These are phyloP conservation scores for Nemopilema nomurai DNA, from an alignment of 30 jellyfish, hydroid and myxozoan genomes.

Conservation along the genomic window DNA sequence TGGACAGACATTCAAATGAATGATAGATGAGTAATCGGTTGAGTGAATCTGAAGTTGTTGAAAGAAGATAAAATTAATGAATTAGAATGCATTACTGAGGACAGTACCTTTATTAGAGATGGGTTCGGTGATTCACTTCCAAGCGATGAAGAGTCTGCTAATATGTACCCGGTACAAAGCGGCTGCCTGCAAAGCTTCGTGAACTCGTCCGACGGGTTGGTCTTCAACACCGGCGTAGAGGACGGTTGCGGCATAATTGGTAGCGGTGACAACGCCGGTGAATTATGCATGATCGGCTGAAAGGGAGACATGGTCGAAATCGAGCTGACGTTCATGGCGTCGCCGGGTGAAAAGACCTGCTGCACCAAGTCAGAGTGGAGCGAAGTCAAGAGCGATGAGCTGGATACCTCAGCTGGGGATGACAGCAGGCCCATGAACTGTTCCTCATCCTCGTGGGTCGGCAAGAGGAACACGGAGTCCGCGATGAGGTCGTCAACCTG, in stretches of 20 bases:
- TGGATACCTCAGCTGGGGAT: conserved; percentile 84
- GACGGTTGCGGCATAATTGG: conserved; percentile 52
- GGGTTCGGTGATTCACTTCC: neutral
- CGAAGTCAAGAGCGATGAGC: conserved; percentile 65
- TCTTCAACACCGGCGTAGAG: conserved; percentile 25
- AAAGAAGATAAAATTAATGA: no score
- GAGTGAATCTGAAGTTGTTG: no score
- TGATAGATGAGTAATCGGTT: no score
- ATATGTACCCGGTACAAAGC: conserved; percentile 59
- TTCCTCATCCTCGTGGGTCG: conserved; percentile 54
- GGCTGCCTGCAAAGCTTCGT: conserved; percentile 42
- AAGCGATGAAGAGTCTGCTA: conserved; percentile 12
- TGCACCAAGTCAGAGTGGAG: conserved; percentile 77
- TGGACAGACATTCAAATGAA: no score
- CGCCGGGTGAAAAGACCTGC: conserved; percentile 71
- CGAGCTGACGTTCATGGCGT: conserved; percentile 46
- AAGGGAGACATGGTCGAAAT: conserved; percentile 84
- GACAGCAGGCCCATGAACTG: conserved; percentile 72
- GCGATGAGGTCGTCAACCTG: conserved; percentile 53
- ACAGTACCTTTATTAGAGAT: neutral
- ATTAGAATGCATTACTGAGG: neutral
- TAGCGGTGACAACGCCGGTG: conserved; percentile 69
- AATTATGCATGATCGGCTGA: conserved; percentile 67
- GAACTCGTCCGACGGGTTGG: conserved; percentile 32
- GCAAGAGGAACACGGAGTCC: conserved; percentile 41